A percentile compares a stretch with the other conserved stretches of the same genome.
phyloP scores from a whole-genome alignment of 1,140 invertebrate species.

The Euwallacea similis region DNA sequence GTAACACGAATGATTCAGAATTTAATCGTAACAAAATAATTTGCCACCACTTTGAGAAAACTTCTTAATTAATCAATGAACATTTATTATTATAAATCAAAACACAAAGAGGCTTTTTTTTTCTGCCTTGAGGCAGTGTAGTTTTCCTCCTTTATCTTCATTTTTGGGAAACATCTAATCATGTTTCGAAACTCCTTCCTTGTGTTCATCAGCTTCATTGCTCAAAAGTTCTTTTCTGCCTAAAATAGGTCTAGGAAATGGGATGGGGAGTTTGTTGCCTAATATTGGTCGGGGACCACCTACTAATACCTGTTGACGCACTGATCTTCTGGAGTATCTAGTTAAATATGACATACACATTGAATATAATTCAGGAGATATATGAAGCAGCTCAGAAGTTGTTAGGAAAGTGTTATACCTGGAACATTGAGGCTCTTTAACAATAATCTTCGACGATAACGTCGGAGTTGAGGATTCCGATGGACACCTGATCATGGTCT shows the following conservation, averaged over 20 bases:
- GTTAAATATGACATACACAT: neutral
- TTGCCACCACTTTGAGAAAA: no score
- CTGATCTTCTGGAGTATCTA: slow-evolving; percentile 47
- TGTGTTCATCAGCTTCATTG: no score
- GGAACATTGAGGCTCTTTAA: slow-evolving; percentile 34
- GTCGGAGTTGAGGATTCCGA: slow-evolving; percentile 18
- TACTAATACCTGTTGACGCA: slow-evolving; percentile 31
- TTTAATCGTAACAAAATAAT: no score
- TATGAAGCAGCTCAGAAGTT: neutral
- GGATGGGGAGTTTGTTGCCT: slow-evolving; percentile 44
- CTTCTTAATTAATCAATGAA: no score
- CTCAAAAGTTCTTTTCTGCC: no score
- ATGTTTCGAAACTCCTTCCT: no score
- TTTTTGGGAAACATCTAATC: no score
- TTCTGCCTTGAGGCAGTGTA: no score
- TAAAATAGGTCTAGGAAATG: slow-evolving; percentile 3
- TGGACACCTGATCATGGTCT: neutral
- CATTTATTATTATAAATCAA: no score
- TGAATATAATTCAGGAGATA: neutral
- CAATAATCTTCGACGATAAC: slow-evolving; percentile 12
- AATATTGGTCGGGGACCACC: slow-evolving; percentile 47
- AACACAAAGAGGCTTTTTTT: no score
- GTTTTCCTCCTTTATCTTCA: no score
- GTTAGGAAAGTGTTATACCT: slow-evolving; percentile 11
- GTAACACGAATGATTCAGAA: no score